Percentiles rank a stretch among this genome's conserved stretches.
phyloP scores from a whole-genome alignment of 2,888 invertebrate species.

The Zaprionus lineosus region DNA sequence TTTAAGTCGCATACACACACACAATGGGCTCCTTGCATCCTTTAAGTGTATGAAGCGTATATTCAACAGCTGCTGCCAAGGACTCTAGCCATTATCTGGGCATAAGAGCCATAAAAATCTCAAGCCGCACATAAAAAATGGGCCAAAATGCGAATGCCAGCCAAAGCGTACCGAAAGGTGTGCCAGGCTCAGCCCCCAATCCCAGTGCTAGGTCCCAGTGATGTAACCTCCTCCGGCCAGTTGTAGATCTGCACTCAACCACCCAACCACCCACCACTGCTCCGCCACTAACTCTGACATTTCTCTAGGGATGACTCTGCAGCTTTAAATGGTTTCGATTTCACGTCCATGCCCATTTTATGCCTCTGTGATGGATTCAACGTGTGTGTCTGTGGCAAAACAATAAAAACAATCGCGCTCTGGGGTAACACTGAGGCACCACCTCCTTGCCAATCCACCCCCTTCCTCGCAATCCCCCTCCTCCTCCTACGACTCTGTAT shows the following conservation, averaged over 20 bases:
- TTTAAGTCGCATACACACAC: neutral
- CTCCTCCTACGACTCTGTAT: conserved; percentile 10
- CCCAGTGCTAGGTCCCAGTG: neutral
- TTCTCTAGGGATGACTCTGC: conserved; percentile 42
- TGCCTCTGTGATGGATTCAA: conserved; percentile 60
- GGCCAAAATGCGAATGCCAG: conserved; percentile 20
- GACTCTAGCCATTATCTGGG: conserved; percentile 41
- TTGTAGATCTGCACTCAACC: too few species aligned
- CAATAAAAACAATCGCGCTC: conserved; percentile 67
- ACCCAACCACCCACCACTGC: too few species aligned
- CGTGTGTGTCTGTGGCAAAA: conserved; percentile 37
- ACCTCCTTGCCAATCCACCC: too few species aligned
- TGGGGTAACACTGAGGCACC: conserved; percentile 40
- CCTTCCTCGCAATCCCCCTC: too few species aligned
- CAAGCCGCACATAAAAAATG: conserved; percentile 46
- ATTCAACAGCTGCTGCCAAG: conserved; percentile 42
- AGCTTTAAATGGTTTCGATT: conserved; percentile 67
- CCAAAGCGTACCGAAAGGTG: conserved; percentile 36
- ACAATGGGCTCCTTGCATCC: too few species aligned
- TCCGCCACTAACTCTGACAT: neutral
- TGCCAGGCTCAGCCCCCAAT: conserved; percentile 6
- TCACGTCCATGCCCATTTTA: conserved; percentile 52
- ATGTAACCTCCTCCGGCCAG: neutral
- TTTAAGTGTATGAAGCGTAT: too few species aligned
- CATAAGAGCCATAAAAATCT: conserved; percentile 45